Conservation (phyloP, 2,888 invertebrate species). For the Pasiphila rectangulata region DNA sequence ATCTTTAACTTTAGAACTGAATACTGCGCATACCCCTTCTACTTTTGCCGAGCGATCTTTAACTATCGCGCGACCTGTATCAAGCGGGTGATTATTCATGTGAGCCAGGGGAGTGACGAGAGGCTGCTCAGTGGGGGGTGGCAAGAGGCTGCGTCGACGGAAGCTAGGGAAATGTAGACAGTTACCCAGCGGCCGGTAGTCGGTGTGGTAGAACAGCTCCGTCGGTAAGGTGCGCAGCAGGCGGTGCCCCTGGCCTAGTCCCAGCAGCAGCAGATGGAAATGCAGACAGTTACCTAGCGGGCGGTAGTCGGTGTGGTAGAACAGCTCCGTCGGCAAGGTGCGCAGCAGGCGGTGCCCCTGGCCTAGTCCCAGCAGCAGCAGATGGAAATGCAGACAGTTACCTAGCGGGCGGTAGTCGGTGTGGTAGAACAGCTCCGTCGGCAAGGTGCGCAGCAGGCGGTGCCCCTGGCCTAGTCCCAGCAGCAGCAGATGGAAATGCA, state of each 20-base stretch:
- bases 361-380: conserved; percentile 94
- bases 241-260: conserved; percentile 86
- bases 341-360: conserved; percentile 76
- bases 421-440: conserved; percentile 97
- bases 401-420: too few species aligned
- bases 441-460: conserved; percentile 82
- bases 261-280: conserved; percentile 91
- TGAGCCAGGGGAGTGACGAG: too few species aligned
- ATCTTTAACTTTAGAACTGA: too few species aligned
- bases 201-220: conserved; percentile 98
- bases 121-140: too few species aligned
- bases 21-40: too few species aligned
- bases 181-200: conserved; percentile 84
- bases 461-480: conserved; percentile 91
- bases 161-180: too few species aligned
- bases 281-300: conserved; percentile 55
- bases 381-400: too few species aligned
- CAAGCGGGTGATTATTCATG: too few species aligned
- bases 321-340: conserved; percentile 93
- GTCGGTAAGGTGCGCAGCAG: conserved; percentile 85
- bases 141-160: too few species aligned
- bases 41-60: too few species aligned
- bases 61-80: too few species aligned
- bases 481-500: conserved; percentile 93
- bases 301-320: conserved; percentile 97